Evolutionary conservation across 2,113 vertebrate species (phyloP), one percentile per base, ranked within the genome.

Genomic region (Gnathonemus echidnorhynchus): DNA sequence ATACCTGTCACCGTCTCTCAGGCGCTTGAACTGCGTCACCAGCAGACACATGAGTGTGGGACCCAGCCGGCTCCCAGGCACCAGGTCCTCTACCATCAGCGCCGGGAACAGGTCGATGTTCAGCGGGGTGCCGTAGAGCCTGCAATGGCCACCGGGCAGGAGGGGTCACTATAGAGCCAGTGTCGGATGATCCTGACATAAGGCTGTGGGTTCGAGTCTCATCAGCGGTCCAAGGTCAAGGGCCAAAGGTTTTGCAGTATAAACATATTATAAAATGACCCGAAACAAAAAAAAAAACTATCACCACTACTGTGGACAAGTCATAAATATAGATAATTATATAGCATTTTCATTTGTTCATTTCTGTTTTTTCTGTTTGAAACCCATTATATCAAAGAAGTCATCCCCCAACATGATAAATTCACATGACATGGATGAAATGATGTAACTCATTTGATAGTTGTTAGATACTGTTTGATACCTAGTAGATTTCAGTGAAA

Each of bases 41-140:
- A 99, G 96, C 89, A 99, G 94, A 91, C 98, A 99, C 97, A 99
- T 97, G 84, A 99, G 94, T 1, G 98, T 99, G 15, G 98, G 97
- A 4, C 98, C 98, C 91, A 99, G 86, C 46, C 98, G 95, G 92
- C 98, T 99, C 17, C 98, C 98, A 0, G 98, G 98, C 85, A 99
- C 96, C 90, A 99, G 92, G 89, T 99, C 98, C 93, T 99, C 98
- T 77, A 96, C 97, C 97, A 99, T 97, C 89, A 99, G 94, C n/a
- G 98, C 98, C 0, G 98, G 98, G 94, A 99, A 99, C 3, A 99
- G 91, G 93, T 99, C 98, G 10, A 99, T 93, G 92, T 99, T 99
- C 91, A 98, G 94, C 0, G 98, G 97, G 0, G 97, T 97, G 24
- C 98, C 98, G 46, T 99, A 99, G 4, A 99, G 93, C 92, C 98